Conservation (phyloP, 2,888 invertebrate species). For the Plusia festucae region DNA sequence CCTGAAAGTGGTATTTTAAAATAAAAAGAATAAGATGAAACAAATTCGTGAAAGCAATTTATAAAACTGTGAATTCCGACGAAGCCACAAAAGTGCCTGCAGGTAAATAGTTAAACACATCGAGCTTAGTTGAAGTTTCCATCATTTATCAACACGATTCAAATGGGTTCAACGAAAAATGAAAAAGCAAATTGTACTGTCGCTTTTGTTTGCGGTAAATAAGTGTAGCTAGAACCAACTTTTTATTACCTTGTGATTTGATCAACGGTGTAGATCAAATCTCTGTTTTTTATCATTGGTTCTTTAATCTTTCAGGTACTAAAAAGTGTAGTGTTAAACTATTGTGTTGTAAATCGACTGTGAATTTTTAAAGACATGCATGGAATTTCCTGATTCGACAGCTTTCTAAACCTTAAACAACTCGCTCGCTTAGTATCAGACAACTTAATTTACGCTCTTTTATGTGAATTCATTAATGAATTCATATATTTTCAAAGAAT, state of each 20-base stretch:
- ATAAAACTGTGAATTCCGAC: constrained; percentile 30
- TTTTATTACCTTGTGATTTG: not conserved
- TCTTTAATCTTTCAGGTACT: too few species aligned
- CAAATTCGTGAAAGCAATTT: constrained; percentile 23
- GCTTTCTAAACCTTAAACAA: constrained; percentile 12
- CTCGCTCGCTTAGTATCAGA: constrained; percentile 15
- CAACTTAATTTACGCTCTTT: constrained; percentile 16
- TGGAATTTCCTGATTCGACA: not conserved
- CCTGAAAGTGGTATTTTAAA: constrained; percentile 9
- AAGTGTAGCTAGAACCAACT: not conserved
- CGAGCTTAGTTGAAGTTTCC: constrained; percentile 31
- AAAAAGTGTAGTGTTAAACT: not conserved
- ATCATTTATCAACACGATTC: constrained; percentile 39
- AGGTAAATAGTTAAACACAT: constrained; percentile 43
- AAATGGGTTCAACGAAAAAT: constrained; percentile 39
- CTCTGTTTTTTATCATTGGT: not conserved
- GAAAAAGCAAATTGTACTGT: constrained; percentile 26
- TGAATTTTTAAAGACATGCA: not conserved
- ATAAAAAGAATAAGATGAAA: constrained; percentile 12
- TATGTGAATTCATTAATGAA: constrained; percentile 9
- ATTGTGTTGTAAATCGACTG: not conserved
- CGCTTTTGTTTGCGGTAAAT: constrained; percentile 14
- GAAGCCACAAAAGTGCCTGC: constrained; percentile 25
- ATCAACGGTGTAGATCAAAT: not conserved
- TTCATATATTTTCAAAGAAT: constrained; percentile 10